These are phyloP conservation scores for Pipistrellus pipistrellus DNA, from an alignment of 2,797 vertebrate species.

Conservation along the genomic window DNA sequence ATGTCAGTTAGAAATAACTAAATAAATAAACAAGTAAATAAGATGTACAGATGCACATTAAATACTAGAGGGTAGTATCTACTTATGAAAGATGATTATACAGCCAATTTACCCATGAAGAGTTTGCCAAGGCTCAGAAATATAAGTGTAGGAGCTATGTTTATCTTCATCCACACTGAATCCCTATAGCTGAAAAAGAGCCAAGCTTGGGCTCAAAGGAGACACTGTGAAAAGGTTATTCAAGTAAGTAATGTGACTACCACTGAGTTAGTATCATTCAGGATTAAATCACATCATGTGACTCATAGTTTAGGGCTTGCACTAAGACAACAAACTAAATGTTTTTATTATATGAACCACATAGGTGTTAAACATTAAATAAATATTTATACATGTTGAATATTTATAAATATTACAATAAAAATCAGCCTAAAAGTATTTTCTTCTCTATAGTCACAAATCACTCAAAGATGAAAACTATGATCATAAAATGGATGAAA, in stretches of 20 bases:
- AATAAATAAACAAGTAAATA: neutral
- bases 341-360: neutral
- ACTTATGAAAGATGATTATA: neutral
- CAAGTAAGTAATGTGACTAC: neutral
- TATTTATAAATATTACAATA: neutral
- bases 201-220: neutral
- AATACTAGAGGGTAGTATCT: neutral
- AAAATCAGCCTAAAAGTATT: neutral
- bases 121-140: neutral
- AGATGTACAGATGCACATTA: slow-evolving; percentile 1
- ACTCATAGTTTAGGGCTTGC: neutral
- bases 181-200: neutral
- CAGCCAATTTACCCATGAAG: neutral
- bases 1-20: slow-evolving; percentile 30
- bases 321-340: neutral
- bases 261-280: neutral
- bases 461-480: slow-evolving; percentile 29
- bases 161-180: neutral
- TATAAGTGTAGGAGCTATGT: neutral
- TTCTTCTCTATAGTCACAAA: slow-evolving; percentile 11
- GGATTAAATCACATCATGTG: neutral
- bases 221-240: neutral
- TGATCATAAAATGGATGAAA: neutral
- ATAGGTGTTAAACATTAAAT: neutral
- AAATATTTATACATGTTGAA: neutral